Evolutionary conservation across 2,797 vertebrate genomes (phyloP), one percentile per base, ranked within the genome.

Genomic region (Morelia viridis): DNA sequence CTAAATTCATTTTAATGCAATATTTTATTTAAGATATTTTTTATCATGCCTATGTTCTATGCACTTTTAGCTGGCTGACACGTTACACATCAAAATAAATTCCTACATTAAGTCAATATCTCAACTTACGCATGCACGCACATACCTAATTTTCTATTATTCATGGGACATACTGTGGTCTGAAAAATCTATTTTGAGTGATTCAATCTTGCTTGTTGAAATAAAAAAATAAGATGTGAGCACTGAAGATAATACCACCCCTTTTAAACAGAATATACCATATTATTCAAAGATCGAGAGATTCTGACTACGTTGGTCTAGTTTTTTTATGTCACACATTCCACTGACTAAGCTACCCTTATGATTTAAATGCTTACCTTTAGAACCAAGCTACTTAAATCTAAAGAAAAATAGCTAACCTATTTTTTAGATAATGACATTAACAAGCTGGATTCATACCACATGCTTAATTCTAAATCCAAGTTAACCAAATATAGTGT

Each of bases 271-370:
- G 83, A 68, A 68, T 12, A 24, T 35, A 53, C 19, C 1, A 22
- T 15, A 31, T 7, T 56, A 10, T 86, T 56, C 50, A n/a, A 85
- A 85, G 13, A 24, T 58, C 12, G 62, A 76, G 0, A 41, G 50
- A 68, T n/a, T 90, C 76, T 80, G n/a, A 0, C 2, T 46, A 13
- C 0, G 19, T 41, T 41, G 46, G 22, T 24, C 19, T 64, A 35
- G 3, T 31, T 80, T 11, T 15, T 13, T 50, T 41, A 28, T 64
- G 26, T 56, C 35, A 19, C 0, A 87, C 87, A 87, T 88, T 24
- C 1, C 60, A 58, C 1, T 62, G 24, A 60, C 41, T 53, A 87
- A 88, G 31, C 35, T 31, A 50, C 1, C 31, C n/a, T 50, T 0
- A 83, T 61, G 80, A 4, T 90, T 76, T 26, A 92, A 80, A 83